Conservation (phyloP, 2,888 invertebrate genomes). For the Nasonovia ribisnigri region DNA sequence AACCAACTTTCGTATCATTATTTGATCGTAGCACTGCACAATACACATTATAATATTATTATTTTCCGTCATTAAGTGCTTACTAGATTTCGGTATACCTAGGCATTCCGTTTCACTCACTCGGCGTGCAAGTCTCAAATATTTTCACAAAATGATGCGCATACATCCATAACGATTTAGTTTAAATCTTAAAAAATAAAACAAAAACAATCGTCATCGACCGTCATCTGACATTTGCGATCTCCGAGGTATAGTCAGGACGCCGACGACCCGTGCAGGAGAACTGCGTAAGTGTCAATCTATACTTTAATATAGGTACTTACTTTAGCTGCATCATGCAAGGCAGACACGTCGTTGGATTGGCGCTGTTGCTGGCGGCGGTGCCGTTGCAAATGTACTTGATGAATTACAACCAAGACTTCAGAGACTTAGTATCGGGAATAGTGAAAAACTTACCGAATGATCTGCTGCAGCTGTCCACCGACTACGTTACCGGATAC, state of each 20-base stretch:
- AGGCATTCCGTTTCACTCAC: not conserved
- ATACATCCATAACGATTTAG: not conserved
- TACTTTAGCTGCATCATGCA: not conserved
- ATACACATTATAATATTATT: not conserved
- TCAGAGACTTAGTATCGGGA: not conserved
- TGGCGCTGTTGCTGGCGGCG: constrained; percentile 14
- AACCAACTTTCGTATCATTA: not conserved
- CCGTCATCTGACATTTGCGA: not conserved
- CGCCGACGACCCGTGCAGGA: not conserved
- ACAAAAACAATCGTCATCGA: not conserved
- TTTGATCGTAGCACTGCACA: not conserved
- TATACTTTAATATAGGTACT: not conserved
- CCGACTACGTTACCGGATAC: not conserved
- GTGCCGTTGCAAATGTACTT: constrained; percentile 42
- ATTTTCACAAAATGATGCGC: not conserved
- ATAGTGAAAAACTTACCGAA: not conserved
- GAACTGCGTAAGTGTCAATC: not conserved
- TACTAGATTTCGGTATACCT: not conserved
- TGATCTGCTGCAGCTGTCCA: not conserved
- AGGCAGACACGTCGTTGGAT: constrained; percentile 10
- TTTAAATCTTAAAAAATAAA: not conserved
- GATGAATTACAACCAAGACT: constrained; percentile 15
- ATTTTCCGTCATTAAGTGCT: not conserved
- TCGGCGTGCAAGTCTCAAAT: not conserved
- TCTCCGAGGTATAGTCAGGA: no score